Evolutionary conservation across 2,888 invertebrate genomes (phyloP), one percentile per base, ranked within the genome.

Genomic region (Drosophila ustulata): DNA sequence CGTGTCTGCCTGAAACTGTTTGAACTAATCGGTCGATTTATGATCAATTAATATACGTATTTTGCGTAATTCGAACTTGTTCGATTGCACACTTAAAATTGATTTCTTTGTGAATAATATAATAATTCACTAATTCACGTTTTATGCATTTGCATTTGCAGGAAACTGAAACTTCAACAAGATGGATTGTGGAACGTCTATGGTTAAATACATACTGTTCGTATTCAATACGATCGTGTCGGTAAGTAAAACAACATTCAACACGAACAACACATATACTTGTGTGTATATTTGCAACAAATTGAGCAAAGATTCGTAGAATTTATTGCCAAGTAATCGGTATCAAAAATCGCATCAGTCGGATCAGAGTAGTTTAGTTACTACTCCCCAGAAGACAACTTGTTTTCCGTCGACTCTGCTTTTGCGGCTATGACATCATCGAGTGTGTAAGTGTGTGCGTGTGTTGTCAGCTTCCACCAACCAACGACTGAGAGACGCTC

Each of bases 151-250:
- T 30, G 49, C 39, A 11, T 49, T 63, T 47, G 13, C 50, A 64
- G 64, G 43, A 57, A 68, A 23, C 37, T 39, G 18, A 56, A 46
- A 39, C 28, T 37, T 3, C 4, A 39, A 5, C 37, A 55, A 61
- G 56, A 65, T 64, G 64, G 64, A 64, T 93, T 95, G 95, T 93
- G 95, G 95, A 91, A 95, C 95, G 93, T 94, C 95, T 92, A 94
- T 95, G 93, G 94, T 96, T 92, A 97, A 97, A 94, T 96, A 96
- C 93, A 94, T 96, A 88, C 94, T 97, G 89, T 97, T 96, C 92
- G 93, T 96, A 92, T 96, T 96, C 93, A 96, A 96, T 92, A 93
- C 96, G 82, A 84, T 96, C 71, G 96, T 96, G 90, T 95, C 95
- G 94, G 96, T 96, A 93, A 96, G 96, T 85, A 58, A 66, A 65